Percentiles rank a stretch among this genome's conserved stretches.
Conservation (phyloP, 1,140 invertebrate genomes). For the Brachionus angularis region DNA sequence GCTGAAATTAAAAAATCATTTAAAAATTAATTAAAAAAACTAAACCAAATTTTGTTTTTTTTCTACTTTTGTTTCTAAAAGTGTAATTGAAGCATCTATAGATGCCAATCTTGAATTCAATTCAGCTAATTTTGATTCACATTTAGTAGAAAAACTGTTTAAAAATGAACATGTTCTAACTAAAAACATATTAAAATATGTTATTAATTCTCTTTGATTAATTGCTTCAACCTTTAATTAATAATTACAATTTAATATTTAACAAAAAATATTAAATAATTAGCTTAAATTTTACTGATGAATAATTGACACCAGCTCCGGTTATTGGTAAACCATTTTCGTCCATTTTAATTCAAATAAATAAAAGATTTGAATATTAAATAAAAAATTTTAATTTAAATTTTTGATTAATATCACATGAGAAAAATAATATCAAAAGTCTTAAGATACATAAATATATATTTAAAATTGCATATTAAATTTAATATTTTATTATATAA, state of each 20-base stretch:
- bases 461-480: too few relatives aligned
- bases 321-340: conserved; percentile 43
- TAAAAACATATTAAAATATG: conserved; percentile 38
- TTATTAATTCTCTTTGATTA: conserved; percentile 31
- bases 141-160: conserved; percentile 38
- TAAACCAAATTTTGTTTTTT: not conserved
- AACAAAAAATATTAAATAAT: not conserved
- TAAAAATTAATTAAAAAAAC: not conserved
- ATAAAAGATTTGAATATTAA: not conserved
- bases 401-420: conserved; percentile 9
- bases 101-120: conserved; percentile 16
- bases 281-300: not conserved
- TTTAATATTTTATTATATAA: too few relatives aligned
- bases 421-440: too few relatives aligned
- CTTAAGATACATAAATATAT: too few relatives aligned
- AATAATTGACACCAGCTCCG: conserved; percentile 39
- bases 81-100: conserved; percentile 15
- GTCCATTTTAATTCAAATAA: conserved; percentile 30
- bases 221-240: conserved; percentile 16
- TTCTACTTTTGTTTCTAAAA: conserved; percentile 38
- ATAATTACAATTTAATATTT: too few relatives aligned
- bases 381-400: not conserved
- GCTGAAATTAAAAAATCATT: too few relatives aligned
- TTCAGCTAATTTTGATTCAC: conserved; percentile 22
- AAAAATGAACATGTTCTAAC: conserved; percentile 23